A percentile compares a stretch with the other conserved stretches of the same genome.
Conservation (phyloP, 2,888 invertebrate species). For the Troglohyphantes excavatus region DNA sequence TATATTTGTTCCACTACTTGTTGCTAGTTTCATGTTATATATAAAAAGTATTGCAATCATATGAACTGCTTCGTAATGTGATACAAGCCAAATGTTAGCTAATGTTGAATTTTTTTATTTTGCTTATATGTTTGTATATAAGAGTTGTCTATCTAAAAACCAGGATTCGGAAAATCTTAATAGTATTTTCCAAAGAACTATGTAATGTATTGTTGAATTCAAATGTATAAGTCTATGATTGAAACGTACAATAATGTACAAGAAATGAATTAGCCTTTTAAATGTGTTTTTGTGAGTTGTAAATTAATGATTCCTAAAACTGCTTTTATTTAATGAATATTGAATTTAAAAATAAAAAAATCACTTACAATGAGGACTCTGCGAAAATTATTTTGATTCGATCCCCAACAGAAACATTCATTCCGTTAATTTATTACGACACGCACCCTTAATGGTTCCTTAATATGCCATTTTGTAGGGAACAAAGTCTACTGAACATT, state of each 20-base stretch:
- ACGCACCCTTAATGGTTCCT: too few species aligned
- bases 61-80: slow-evolving; percentile 37
- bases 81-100: slow-evolving; percentile 45
- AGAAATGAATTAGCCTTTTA: background rate
- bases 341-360: background rate
- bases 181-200: background rate
- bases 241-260: background rate
- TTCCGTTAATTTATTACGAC: too few species aligned
- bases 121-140: slow-evolving; percentile 62
- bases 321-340: background rate
- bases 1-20: background rate
- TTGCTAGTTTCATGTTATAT: background rate
- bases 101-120: slow-evolving; percentile 50
- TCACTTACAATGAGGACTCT: background rate
- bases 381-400: background rate
- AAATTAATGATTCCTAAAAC: background rate
- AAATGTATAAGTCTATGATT: background rate
- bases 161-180: slow-evolving; percentile 6
- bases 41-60: background rate
- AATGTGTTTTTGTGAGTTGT: background rate
- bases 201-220: slow-evolving; percentile 1
- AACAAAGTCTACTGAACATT: too few species aligned
- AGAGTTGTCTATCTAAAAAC: slow-evolving; percentile 11
- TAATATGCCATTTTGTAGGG: too few species aligned
- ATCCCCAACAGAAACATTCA: too few species aligned